phyloP scores from a whole-genome alignment of 2,797 vertebrate genomes.

The Falco columbarius region DNA sequence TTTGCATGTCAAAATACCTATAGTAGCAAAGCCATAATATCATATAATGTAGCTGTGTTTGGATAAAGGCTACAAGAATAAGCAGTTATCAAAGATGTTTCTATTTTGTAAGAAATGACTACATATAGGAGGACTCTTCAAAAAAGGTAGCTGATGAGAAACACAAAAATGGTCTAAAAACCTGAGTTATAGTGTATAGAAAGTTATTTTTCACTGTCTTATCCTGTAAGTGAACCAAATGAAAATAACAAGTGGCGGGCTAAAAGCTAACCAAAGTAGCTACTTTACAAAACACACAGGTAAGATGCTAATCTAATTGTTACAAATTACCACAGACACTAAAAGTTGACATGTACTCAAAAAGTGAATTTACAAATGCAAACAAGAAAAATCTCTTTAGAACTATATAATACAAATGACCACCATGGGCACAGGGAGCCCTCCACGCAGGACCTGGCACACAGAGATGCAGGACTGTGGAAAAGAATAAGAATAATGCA shows the following conservation, averaged over 20 bases:
- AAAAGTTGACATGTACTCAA: not conserved
- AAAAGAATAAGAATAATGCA: not conserved
- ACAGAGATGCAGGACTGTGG: not conserved
- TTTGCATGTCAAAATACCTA: not conserved
- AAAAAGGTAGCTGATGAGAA: not conserved
- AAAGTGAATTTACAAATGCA: not conserved
- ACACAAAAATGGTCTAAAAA: not conserved
- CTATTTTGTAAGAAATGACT: not conserved
- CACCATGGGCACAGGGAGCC: not conserved
- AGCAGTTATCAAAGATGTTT: not conserved
- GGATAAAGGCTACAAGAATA: not conserved
- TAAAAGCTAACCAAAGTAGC: not conserved
- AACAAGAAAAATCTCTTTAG: not conserved
- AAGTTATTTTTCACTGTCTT: not conserved
- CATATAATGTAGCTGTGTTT: not conserved
- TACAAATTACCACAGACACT: not conserved
- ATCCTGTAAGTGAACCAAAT: not conserved
- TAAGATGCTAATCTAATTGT: not conserved
- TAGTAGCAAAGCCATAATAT: not conserved
- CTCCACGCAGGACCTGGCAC: not conserved
- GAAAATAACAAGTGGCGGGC: not conserved
- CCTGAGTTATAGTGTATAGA: not conserved
- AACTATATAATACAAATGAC: not conserved
- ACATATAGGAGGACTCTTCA: not conserved
- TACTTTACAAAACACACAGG: not conserved